These are phyloP conservation scores for Cerastis leucographa DNA, from an alignment of 2,888 invertebrate genomes.

Conservation along the genomic window DNA sequence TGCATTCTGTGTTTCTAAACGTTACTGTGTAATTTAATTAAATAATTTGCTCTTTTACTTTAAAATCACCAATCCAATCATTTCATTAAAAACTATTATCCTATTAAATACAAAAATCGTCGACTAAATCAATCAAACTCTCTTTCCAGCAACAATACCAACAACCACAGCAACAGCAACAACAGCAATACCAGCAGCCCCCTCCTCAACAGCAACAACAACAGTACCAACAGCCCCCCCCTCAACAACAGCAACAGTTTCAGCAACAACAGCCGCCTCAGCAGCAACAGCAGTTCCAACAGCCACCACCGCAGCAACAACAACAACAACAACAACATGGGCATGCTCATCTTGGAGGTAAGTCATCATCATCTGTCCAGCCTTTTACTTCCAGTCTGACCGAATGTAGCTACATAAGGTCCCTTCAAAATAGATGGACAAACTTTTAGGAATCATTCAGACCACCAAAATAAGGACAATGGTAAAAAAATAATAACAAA, in stretches of 20 bases:
- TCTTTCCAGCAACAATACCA: constrained; percentile 49
- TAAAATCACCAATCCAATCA: background rate
- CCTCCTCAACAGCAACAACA: constrained; percentile 52
- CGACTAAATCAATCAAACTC: background rate
- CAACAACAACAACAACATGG: constrained; percentile 73
- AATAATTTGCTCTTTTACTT: background rate
- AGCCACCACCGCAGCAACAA: constrained; percentile 76
- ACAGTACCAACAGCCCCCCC: background rate
- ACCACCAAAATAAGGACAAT: too few species aligned
- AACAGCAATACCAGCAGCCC: constrained; percentile 68
- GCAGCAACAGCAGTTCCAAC: constrained; percentile 30
- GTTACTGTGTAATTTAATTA: background rate
- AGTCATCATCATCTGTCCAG: background rate
- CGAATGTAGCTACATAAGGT: too few species aligned
- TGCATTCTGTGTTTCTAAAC: background rate
- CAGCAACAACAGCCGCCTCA: constrained; percentile 71
- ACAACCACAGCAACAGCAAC: constrained; percentile 67
- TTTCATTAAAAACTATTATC: background rate
- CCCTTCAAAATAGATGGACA: too few species aligned
- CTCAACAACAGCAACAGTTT: constrained; percentile 70
- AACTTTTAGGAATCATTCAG: too few species aligned
- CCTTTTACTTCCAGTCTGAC: too few species aligned
- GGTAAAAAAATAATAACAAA: too few species aligned
- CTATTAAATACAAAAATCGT: background rate
- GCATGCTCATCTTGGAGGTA: constrained; percentile 74